Base-by-base conservation (phyloP, 2,888 invertebrate genomes). In the Camptogramma bilineatum region DNA sequence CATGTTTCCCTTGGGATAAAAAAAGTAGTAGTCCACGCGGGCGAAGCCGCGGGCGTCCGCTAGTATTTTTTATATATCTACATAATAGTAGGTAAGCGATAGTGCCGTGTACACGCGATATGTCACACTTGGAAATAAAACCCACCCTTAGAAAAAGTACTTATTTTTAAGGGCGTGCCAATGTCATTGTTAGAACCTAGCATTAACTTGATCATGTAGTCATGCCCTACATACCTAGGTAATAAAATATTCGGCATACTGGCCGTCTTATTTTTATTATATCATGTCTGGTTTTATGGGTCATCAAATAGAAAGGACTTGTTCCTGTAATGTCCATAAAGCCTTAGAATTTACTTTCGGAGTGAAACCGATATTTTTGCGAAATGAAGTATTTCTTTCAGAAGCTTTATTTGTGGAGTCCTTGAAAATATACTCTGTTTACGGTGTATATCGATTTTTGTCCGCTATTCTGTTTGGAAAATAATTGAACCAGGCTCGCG, bases 231-330 rank as follows among this genome's bases (percentile, higher is more conserved):
- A 16, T 16, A 44, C n/a, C 46, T 50, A 21, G 19, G 64, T 51
- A 28, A 60, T 64, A 55, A 52, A 57, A 47, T 44, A 24, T 18
- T 48, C 52, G 70, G 67, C 67, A 63, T 58, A 66, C 63, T 64
- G 68, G 51, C 16, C 63, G 59, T 57, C 56, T 68, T 64, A 47
- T 58, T 68, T 70, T 69, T 70, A 67, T 69, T 52, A 62, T 70
- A 67, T 69, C 50, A 62, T 65, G 55, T 56, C 56, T 42, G 62
- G 59, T 62, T 68, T 71, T 69, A 68, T 59, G 52, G 55, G 52
- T 63, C 51, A 66, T 72, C 63, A 69, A 68, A 63, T 42, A 18
- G 54, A 59, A 61, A 55, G 56, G 52, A 64, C 68, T 68, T 64
- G 67, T 64, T 64, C 48, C 62, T 46, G 56, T 60, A 52, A 54